Base-by-base conservation (phyloP, 2,888 invertebrate genomes). In the Eupithecia abbreviata region DNA sequence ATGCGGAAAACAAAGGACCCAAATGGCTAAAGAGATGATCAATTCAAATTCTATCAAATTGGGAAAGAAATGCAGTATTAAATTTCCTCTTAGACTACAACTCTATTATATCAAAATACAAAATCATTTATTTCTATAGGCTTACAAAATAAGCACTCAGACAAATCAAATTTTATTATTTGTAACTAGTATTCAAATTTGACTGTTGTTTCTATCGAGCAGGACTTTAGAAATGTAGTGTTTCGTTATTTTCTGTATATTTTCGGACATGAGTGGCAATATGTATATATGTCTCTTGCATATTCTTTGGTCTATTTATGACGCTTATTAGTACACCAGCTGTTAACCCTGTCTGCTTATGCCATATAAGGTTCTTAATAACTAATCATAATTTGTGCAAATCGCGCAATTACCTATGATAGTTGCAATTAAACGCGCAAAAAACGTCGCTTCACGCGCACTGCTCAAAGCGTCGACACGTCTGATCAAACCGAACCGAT, bases 311-410 rank as follows among this genome's bases (percentile, higher is more conserved):
- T 58, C 58, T 58, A 58, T 58, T 58, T 18, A 55, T n/a, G 55
- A 18, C 18, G 55, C 18, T 4, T 58, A 58, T 58, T 58, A 58
- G 18, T 18, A 10, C 30, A 12, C 30, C 62, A 62, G 30, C 62
- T 62, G 62, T 62, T 30, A 62, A 30, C 30, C 58, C 62, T 62
- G 30, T 12, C 12, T 42, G 42, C 7, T 66, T 15, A 66, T 6
- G 15, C 66, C 66, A 15, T 42, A 66, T 66, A 80, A 80, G 73
- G 67, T 75, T 77, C 71, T 62, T 77, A 74, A 78, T 73, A 79
- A 82, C 80, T 81, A 78, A 77, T 81, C 79, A 82, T 80, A 77
- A 77, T 82, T 80, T 79, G 81, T 78, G 80, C 75, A 81, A 80
- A 79, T 70, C 72, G 79, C 74, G 74, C 79, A 80, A 80, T 81